phyloP scores from a whole-genome alignment of 2,797 vertebrate species.

The Amniataba percoides region DNA sequence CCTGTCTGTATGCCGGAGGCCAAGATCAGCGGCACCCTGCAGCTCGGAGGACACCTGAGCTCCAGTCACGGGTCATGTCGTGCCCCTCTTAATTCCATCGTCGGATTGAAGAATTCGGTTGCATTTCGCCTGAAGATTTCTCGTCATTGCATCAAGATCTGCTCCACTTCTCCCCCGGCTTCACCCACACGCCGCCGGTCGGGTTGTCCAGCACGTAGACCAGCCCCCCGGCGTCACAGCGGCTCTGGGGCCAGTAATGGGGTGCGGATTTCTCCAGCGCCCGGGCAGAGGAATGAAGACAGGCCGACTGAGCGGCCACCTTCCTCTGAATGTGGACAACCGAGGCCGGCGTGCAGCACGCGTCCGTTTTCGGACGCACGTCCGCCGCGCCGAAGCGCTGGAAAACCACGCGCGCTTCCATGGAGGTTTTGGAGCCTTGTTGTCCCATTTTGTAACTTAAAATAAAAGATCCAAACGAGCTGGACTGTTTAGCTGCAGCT shows the following conservation, averaged over 20 bases:
- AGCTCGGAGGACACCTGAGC: conserved; percentile 5
- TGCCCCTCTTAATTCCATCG: conserved; percentile 12
- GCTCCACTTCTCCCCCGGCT: conserved; percentile 70
- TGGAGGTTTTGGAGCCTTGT: conserved; percentile 73
- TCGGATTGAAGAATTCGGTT: background rate
- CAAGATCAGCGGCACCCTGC: conserved; percentile 21
- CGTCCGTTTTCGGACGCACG: conserved; percentile 49
- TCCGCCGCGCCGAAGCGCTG: conserved; percentile 43
- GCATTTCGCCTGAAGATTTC: background rate
- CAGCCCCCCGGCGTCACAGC: conserved; percentile 68
- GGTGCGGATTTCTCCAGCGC: conserved; percentile 16
- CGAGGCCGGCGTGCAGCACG: conserved; percentile 28
- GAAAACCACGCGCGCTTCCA: conserved; percentile 66
- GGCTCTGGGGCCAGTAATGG: conserved; percentile 49
- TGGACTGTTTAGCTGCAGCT: background rate
- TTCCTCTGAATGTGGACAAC: conserved; percentile 60
- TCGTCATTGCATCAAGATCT: conserved; percentile 64
- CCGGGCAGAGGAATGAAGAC: conserved; percentile 17
- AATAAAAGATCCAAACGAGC: background rate
- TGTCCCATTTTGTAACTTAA: conserved; percentile 77
- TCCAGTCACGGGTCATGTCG: background rate
- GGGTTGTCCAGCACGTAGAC: conserved; percentile 85
- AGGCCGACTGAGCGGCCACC: background rate
- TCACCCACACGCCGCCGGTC: conserved; percentile 86
- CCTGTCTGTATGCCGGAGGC: background rate